phyloP scores from a whole-genome alignment of 2,797 vertebrate species.

The Perodicticus potto region DNA sequence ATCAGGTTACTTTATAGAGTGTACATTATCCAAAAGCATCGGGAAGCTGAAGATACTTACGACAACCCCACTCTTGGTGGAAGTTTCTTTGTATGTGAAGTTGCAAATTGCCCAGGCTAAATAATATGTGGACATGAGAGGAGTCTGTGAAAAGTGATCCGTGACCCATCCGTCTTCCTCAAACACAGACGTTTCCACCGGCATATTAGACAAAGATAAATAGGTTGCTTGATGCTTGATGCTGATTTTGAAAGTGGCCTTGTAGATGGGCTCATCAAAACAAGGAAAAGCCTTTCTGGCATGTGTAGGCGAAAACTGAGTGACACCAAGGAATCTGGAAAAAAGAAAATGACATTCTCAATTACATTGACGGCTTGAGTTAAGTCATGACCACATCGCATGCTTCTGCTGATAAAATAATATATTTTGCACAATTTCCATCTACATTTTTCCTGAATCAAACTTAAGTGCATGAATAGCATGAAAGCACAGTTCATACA shows the following conservation, averaged over 20 bases:
- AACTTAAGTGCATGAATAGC: slow-evolving; percentile 2
- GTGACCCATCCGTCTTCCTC: slow-evolving; percentile 94
- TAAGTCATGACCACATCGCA: not conserved
- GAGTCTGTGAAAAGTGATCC: slow-evolving; percentile 93
- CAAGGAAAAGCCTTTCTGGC: slow-evolving; percentile 96
- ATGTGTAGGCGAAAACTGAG: slow-evolving; percentile 95
- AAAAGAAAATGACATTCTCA: slow-evolving; percentile 64
- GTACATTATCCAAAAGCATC: slow-evolving; percentile 21
- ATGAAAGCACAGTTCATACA: slow-evolving; percentile 33
- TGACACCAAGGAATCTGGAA: slow-evolving; percentile 93
- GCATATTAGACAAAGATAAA: slow-evolving; percentile 96
- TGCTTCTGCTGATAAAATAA: not conserved
- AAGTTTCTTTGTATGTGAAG: slow-evolving; percentile 94
- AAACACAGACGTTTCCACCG: slow-evolving; percentile 91
- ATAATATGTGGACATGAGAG: slow-evolving; percentile 96
- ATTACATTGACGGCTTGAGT: slow-evolving; percentile 39
- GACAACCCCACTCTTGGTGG: slow-evolving; percentile 91
- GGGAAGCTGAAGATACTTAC: slow-evolving; percentile 89
- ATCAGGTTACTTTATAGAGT: slow-evolving; percentile 7
- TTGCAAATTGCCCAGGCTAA: slow-evolving; percentile 97
- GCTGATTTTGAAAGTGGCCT: slow-evolving; percentile 95
- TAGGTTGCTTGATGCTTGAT: slow-evolving; percentile 94
- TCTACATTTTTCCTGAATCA: slow-evolving; percentile 12
- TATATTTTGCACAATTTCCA: not conserved
- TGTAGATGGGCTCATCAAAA: slow-evolving; percentile 94